Evolutionary conservation across 2,797 vertebrate genomes (phyloP), one percentile per base, ranked within the genome.

Genomic region (Valencia hispanica): DNA sequence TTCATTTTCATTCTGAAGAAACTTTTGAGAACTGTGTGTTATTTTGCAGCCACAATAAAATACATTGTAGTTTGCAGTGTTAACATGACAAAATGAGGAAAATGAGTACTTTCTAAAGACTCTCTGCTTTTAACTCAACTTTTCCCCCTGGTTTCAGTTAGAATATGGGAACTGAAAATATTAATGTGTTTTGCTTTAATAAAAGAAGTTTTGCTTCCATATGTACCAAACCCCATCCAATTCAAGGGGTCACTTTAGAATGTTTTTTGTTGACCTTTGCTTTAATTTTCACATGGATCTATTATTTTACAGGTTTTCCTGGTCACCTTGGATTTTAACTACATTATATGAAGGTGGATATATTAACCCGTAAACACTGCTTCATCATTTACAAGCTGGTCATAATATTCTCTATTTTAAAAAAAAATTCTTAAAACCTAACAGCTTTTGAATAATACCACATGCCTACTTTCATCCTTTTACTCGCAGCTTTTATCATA

Each of bases 401-500:
- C 39, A 43, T 41, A 66, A 41, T 45, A 20, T 51, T 36, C 12
- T 34, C 20, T 25, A 14, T 50, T 12, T 22, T 30, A 69, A 27
- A 68, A 27, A 18, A 22, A 48, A 1, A 50, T 32, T 27, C 50
- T 50, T 55, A 36, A 39, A 27, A 4, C 41, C 65, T 68, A n/a
- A 36, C 50, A 71, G 36, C 51, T 41, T n/a, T 39, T 10, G 3
- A 27, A 27, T 25, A 66, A 70, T 25, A 70, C 57, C 32, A 36
- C 48, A 70, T 45, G 30, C 15, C 22, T 7, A 18, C 45, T 61
- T 81, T 25, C 61, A 17, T 47, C 25, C 27, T 63, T 77, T 32
- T 30, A 2, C 30, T 48, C 2, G 11, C 25, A 55, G 70, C 53
- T 27, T 85, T 79, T 74, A 80, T 80, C 59, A n/a, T n/a, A n/a